Evolutionary conservation across 2,888 invertebrate genomes (phyloP), one percentile per base, ranked within the genome.

Genomic region (Rapana venosa): DNA sequence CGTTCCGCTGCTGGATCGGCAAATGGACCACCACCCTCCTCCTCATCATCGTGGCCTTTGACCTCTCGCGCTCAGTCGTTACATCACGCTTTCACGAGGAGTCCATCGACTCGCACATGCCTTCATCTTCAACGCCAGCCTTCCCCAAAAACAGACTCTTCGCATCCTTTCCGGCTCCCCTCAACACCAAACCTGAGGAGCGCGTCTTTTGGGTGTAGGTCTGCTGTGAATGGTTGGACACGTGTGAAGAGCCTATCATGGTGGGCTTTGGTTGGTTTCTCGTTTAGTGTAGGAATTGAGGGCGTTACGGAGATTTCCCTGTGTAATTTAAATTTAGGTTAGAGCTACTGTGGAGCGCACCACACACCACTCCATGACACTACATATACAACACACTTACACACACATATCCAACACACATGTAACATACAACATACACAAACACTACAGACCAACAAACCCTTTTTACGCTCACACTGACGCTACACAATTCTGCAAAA

Each of bases 51-150:
- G 98, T 99, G 77, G 99, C 99, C 5, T 97, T 99, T 83, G 99
- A 99, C 96, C 98, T 99, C 5, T 99, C 99, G 99, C 99, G 85
- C 97, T 99, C 90, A 99, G 99, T 56, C 98, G 99, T 96, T 99
- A 99, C 96, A 99, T 99, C 93, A 99, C 99, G 22, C 97, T 93
- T 99, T 99, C 96, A 99, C 99, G 0, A 99, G 96, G 99, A 99
- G 96, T 99, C 99, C 96, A 99, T 99, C 95, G 99, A 99, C 26
- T 98, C 98, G 0, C 97, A 99, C 36, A 99, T 99, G 99, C 99
- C 61, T 98, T 99, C 95, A 99, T 99, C 95, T 99, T 99, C 96
- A 99, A 99, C 96, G 98, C 98, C 95, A 98, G 99, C 99, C 89
- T 97, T 99, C 93, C 98, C 93, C 98, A 99, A 97, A 99, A 99